Base-by-base conservation (phyloP, 2,797 vertebrate genomes). In the Hypotaenidia philippensis region DNA sequence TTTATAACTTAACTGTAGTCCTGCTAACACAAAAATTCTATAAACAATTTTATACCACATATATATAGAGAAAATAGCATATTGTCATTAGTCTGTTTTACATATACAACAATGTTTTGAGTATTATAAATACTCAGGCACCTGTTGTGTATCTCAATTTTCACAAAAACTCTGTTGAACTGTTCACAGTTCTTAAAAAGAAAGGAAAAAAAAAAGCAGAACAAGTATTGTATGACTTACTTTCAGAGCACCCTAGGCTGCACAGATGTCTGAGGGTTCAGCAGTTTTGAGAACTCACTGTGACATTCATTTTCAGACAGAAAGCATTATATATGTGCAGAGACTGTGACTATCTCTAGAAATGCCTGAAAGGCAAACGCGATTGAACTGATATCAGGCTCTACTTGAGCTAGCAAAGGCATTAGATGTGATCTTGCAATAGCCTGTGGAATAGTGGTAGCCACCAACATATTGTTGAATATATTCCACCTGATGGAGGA, bases 351-450 rank as follows among this genome's bases (percentile, higher is more conserved):
- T 66, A 69, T 69, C 34, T 87, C 64, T 83, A 59, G 59, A 94
- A 89, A 70, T 87, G 45, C 79, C 78, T 64, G 78, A 79, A 95
- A 95, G 84, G 53, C 44, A 72, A 87, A 56, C 44, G 61, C 80
- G 32, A 87, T 79, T 94, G 91, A 93, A 76, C 40, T 76, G 82
- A 90, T 74, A 78, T 34, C 68, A 87, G 75, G 15, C 32, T 94
- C 79, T 65, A 13, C 71, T 61, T 87, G 83, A 96, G 81, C 82
- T 79, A 87, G 64, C 56, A 61, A 85, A 89, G 26, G 36, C 74
- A 92, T 93, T 95, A 89, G 68, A 36, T 85, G 25, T 7, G 13
- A 36, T 61, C 36, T 53, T 27, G 41, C 25, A 49, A 27, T 56
- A 94, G 65, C 66, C 70, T 89, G 66, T 38, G 66, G 61, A 87